Conservation (phyloP, 2,797 vertebrate species). For the Falco naumanni region DNA sequence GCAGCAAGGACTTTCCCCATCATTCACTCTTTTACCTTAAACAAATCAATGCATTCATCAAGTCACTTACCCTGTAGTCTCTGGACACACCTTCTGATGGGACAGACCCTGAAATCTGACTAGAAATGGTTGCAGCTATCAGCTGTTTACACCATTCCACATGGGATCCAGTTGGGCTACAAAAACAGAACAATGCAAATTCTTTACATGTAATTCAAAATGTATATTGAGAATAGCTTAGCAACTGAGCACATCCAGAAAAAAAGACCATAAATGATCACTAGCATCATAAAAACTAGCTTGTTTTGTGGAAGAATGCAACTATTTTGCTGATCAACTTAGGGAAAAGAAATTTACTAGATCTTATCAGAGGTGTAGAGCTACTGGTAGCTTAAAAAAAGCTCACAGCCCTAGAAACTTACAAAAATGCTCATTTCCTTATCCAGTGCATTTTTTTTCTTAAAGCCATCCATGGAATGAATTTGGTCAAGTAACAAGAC, state of each 20-base stretch:
- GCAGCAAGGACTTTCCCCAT: neutral
- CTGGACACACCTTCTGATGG: conserved; percentile 80
- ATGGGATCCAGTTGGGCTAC: conserved; percentile 91
- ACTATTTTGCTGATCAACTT: neutral
- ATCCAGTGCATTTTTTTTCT: neutral
- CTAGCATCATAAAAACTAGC: neutral
- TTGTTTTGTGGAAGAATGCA: neutral
- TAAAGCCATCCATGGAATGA: neutral
- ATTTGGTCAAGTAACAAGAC: neutral
- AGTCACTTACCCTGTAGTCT: conserved; percentile 86
- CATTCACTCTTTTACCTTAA: neutral
- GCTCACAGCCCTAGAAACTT: neutral
- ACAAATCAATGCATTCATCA: neutral
- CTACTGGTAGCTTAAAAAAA: neutral
- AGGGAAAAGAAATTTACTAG: neutral
- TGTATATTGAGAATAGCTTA: neutral
- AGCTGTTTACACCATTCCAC: conserved; percentile 99
- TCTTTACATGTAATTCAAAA: neutral
- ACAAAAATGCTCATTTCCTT: neutral
- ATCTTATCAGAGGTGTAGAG: neutral
- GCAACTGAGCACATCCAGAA: neutral
- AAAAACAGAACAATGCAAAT: conserved; percentile 47
- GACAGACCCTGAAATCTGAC: conserved; percentile 87
- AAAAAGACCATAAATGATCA: neutral
- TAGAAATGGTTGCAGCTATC: conserved; percentile 95